These are phyloP conservation scores for Crenuchus spilurus DNA, from an alignment of 2,797 vertebrate genomes.

Conservation along the genomic window DNA sequence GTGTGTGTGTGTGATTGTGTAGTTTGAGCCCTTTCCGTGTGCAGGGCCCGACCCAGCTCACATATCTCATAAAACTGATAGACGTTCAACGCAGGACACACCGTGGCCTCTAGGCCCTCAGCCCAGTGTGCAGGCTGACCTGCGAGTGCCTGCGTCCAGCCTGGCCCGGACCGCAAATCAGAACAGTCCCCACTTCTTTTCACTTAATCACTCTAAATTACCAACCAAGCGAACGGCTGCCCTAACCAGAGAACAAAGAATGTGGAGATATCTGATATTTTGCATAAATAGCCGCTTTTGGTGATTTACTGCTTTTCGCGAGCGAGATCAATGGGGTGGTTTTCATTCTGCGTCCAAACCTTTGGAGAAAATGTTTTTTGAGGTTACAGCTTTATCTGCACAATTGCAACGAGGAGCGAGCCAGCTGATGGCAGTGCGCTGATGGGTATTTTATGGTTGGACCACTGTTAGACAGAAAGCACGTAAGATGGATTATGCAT, in stretches of 20 bases:
- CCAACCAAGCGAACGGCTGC: neutral
- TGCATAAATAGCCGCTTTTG: constrained; percentile 22
- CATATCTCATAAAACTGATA: constrained; percentile 65
- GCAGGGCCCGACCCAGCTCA: constrained; percentile 65
- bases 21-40: neutral
- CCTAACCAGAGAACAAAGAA: constrained; percentile 26
- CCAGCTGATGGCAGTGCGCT: neutral
- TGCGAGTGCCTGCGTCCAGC: constrained; percentile 46
- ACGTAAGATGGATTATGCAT: neutral
- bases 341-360: neutral
- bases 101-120: constrained; percentile 58
- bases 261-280: constrained; percentile 31
- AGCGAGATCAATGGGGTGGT: constrained; percentile 10
- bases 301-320: constrained; percentile 16
- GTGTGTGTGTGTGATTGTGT: constrained; percentile 14
- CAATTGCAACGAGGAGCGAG: neutral
- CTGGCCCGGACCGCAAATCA: neutral
- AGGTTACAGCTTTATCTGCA: neutral
- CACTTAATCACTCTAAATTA: constrained; percentile 13
- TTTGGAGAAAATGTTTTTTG: constrained; percentile 15
- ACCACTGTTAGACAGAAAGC: neutral
- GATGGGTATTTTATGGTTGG: constrained; percentile 4
- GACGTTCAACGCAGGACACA: constrained; percentile 61
- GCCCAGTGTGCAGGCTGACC: constrained; percentile 60
- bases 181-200: neutral